A percentile compares a stretch with the other conserved stretches of the same genome.
phyloP scores from a whole-genome alignment of 2,113 vertebrate species.

The Balaenoptera acutorostrata region DNA sequence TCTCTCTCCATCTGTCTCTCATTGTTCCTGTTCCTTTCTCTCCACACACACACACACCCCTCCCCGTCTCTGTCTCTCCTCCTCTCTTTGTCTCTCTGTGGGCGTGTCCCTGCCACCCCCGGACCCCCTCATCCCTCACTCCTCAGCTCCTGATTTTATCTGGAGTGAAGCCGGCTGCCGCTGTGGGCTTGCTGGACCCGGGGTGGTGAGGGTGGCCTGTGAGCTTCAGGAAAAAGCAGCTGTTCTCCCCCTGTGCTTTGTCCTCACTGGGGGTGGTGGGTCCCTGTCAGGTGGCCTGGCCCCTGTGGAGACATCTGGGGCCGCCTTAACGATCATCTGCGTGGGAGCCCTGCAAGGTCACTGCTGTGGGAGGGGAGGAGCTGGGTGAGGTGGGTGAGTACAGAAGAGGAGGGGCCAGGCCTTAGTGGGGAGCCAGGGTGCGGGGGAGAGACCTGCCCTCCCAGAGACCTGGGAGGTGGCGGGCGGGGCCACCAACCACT shows the following conservation, averaged over 20 bases:
- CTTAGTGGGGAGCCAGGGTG: not conserved
- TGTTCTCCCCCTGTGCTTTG: not conserved
- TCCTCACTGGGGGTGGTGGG: not conserved
- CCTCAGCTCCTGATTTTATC: not conserved
- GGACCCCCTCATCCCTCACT: not conserved
- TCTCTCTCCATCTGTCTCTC: not conserved
- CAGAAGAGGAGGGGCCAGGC: not conserved
- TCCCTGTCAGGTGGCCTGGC: not conserved
- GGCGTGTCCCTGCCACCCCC: not conserved
- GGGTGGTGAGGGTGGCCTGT: not conserved
- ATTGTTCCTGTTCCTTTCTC: not conserved
- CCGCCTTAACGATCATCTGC: not conserved
- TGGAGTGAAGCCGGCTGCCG: not conserved
- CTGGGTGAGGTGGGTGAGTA: no score
- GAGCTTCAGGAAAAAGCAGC: not conserved
- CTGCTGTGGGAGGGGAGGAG: not conserved
- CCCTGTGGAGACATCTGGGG: not conserved
- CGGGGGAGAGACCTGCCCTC: not conserved
- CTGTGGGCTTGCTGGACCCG: not conserved
- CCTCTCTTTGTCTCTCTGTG: not conserved
- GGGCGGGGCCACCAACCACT: rapidly evolving
- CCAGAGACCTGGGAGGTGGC: not conserved
- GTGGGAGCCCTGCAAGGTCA: not conserved
- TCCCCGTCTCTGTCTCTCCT: not conserved
- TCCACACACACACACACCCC: rapidly evolving